Conservation (phyloP, 2,113 vertebrate genomes). For the Mobula hypostoma region DNA sequence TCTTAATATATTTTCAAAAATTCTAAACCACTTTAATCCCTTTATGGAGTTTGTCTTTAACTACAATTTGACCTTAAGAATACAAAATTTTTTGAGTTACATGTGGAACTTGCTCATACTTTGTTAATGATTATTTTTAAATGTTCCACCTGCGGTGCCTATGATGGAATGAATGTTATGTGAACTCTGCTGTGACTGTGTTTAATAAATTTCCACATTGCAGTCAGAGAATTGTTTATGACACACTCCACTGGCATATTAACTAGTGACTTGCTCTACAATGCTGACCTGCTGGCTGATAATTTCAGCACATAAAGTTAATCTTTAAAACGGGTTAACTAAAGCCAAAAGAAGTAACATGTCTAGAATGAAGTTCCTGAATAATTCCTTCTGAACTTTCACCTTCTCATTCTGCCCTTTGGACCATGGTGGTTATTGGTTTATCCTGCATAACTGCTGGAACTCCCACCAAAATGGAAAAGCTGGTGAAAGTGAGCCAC, state of each 20-base stretch:
- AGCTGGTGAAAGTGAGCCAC: too few relatives aligned
- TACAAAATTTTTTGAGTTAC: background rate
- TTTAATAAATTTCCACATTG: background rate
- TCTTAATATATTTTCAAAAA: background rate
- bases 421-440: background rate
- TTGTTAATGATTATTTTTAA: constrained; percentile 21
- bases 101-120: constrained; percentile 23
- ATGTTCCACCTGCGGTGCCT: background rate
- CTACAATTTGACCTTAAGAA: background rate
- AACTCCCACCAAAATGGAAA: too few relatives aligned
- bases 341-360: background rate
- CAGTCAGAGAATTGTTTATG: background rate
- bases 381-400: background rate
- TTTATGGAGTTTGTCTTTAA: background rate
- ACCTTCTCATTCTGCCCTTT: background rate
- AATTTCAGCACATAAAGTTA: background rate
- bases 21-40: background rate
- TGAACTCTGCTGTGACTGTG: constrained; percentile 5
- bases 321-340: background rate
- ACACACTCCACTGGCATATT: background rate
- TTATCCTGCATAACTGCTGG: background rate
- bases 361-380: background rate
- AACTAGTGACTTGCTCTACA: background rate
- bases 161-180: background rate
- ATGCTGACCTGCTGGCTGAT: background rate